A percentile compares a stretch with the other conserved stretches of the same genome.
Conservation (phyloP, 2,113 vertebrate species). For the Brachionichthys hirsutus region DNA sequence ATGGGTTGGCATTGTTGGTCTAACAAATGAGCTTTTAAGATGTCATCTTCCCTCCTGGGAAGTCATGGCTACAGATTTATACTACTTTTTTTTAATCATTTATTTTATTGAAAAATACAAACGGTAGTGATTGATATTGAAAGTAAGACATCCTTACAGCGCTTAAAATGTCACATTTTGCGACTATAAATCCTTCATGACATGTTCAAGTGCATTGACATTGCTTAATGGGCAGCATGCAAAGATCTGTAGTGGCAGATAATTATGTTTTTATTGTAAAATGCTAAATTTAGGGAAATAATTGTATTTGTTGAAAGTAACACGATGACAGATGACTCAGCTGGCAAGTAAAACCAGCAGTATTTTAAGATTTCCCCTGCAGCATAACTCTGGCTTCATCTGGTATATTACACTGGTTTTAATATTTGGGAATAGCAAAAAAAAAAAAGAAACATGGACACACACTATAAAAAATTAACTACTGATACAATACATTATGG, state of each 20-base stretch:
- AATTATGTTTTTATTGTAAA: background rate
- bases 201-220: background rate
- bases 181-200: background rate
- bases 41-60: too few relatives aligned
- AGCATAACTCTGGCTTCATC: slow-evolving; percentile 4
- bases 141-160: background rate
- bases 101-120: background rate
- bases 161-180: background rate
- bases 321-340: background rate
- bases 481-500: background rate
- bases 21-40: too few relatives aligned
- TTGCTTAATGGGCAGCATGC: background rate
- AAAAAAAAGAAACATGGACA: background rate
- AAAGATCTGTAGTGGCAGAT: slow-evolving; percentile 1
- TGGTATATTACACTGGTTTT: background rate
- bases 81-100: too few relatives aligned
- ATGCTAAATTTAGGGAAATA: background rate
- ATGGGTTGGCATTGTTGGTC: too few relatives aligned
- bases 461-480: background rate
- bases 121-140: background rate
- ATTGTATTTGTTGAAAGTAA: background rate
- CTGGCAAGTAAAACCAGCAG: slow-evolving; percentile 2
- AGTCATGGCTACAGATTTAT: too few relatives aligned
- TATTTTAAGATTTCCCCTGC: background rate
- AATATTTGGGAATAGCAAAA: background rate